Evolutionary conservation across 2,888 invertebrate genomes (phyloP).

Genomic region (Ypsolopha sequella): DNA sequence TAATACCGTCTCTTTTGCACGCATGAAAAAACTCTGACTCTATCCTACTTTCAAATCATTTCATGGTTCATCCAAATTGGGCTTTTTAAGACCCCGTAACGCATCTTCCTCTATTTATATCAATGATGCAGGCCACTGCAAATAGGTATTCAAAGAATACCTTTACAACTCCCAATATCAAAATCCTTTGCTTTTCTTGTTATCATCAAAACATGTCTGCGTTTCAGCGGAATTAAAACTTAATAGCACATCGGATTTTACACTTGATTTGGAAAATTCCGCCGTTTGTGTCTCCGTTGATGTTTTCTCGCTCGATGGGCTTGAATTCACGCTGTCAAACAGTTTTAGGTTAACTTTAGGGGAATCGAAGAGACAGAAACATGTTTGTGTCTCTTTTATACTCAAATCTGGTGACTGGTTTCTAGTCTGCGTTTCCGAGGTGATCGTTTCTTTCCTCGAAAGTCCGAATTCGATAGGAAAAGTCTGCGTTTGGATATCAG

Average conservation of each 20-base stretch:
- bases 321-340: conserved; percentile 36
- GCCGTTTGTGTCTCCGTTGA: conserved; percentile 49
- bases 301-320: conserved; percentile 25
- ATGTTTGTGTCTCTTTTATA: conserved; percentile 56
- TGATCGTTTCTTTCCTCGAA: conserved; percentile 43
- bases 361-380: conserved; percentile 39
- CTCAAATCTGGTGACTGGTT: conserved; percentile 37
- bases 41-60: too few species aligned
- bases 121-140: too few species aligned
- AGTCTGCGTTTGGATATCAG: conserved; percentile 57
- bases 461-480: conserved; percentile 46
- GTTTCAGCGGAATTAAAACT: conserved; percentile 43
- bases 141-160: too few species aligned
- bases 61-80: too few species aligned
- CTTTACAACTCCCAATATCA: conserved; percentile 20
- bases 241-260: conserved; percentile 32
- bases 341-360: conserved; percentile 27
- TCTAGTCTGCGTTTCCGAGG: conserved; percentile 23
- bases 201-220: conserved; percentile 42
- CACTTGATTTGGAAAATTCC: conserved; percentile 16
- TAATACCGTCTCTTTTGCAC: too few species aligned
- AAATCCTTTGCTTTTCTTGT: conserved; percentile 16
- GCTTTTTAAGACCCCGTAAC: too few species aligned
- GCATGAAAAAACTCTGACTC: too few species aligned
- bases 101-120: too few species aligned